These are phyloP conservation scores for Melanerpes aurifrons DNA, from an alignment of 2,113 vertebrate species.

Conservation along the genomic window DNA sequence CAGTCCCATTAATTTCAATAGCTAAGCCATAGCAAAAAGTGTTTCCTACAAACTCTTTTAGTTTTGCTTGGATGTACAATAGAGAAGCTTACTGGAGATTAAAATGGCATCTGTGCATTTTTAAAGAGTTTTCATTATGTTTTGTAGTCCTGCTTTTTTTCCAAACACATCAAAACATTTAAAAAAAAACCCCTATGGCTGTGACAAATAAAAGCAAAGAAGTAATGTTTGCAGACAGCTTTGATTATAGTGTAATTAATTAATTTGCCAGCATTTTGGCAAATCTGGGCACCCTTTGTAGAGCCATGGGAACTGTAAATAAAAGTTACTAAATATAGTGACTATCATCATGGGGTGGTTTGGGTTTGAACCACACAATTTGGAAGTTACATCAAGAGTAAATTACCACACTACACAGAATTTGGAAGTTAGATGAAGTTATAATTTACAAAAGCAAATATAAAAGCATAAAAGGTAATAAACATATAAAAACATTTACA, in stretches of 20 bases:
- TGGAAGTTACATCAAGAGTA: too few species aligned
- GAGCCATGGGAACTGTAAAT: background rate
- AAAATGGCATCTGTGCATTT: constrained; percentile 17
- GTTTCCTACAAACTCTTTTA: background rate
- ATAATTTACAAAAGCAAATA: too few species aligned
- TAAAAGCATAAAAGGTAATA: too few species aligned
- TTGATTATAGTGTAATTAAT: constrained; percentile 13
- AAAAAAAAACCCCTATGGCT: background rate
- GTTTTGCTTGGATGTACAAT: background rate
- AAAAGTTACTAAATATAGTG: background rate
- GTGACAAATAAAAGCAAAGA: background rate
- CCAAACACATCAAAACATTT: background rate
- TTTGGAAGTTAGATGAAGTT: too few species aligned
- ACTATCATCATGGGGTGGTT: background rate
- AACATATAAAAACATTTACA: too few species aligned
- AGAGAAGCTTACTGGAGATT: background rate
- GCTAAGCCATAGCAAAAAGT: background rate
- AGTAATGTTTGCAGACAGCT: background rate
- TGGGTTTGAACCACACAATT: too few species aligned
- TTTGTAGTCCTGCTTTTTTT: background rate
- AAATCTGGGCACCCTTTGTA: constrained; percentile 29
- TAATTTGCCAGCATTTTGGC: constrained; percentile 30
- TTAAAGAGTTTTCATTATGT: constrained; percentile 19
- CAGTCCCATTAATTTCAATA: constrained; percentile 2
- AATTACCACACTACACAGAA: too few species aligned